These are phyloP conservation scores for Anabas testudineus DNA, from an alignment of 2,797 vertebrate species.

Conservation along the genomic window DNA sequence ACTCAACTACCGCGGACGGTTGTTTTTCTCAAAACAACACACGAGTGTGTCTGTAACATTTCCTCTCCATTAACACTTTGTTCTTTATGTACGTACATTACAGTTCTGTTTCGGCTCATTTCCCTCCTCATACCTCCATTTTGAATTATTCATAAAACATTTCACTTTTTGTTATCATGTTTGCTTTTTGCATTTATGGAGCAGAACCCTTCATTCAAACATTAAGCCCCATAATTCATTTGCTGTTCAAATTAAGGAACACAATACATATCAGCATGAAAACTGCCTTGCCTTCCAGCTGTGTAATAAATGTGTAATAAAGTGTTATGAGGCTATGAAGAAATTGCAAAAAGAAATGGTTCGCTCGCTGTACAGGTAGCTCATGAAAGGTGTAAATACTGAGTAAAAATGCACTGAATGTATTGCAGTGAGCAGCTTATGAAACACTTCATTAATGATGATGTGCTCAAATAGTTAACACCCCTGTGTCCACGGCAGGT, in stretches of 20 bases:
- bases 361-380: background rate
- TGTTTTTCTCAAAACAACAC: constrained; percentile 23
- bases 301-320: background rate
- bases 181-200: constrained; percentile 27
- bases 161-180: constrained; percentile 25
- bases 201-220: constrained; percentile 20
- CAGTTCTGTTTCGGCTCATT: constrained; percentile 42
- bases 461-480: constrained; percentile 22
- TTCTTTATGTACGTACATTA: constrained; percentile 3
- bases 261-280: constrained; percentile 6
- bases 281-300: constrained; percentile 4
- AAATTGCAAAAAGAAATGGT: background rate
- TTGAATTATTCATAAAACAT: constrained; percentile 45
- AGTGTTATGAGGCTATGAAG: constrained; percentile 3
- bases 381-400: background rate
- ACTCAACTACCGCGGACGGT: background rate
- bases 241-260: constrained; percentile 36
- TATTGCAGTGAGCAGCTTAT: background rate
- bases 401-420: background rate
- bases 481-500: constrained; percentile 4
- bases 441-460: constrained; percentile 22
- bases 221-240: constrained; percentile 46
- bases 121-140: constrained; percentile 28
- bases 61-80: constrained; percentile 36
- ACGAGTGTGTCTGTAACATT: constrained; percentile 24